phyloP scores from a whole-genome alignment of 2,888 invertebrate species.

The Agrypnus murinus region DNA sequence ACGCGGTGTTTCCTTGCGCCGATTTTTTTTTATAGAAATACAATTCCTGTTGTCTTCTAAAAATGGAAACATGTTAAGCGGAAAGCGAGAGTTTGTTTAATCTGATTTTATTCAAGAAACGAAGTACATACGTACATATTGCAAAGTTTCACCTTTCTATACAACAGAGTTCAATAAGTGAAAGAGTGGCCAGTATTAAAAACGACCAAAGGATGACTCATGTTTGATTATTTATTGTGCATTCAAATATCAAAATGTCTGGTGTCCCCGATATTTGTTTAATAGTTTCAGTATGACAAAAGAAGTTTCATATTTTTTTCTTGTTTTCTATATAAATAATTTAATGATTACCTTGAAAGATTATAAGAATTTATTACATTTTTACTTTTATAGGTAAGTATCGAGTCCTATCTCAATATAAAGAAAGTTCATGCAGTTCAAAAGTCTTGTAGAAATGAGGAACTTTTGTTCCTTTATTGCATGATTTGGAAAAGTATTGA shows the following conservation, averaged over 20 bases:
- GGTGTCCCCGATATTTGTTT: constrained; percentile 15
- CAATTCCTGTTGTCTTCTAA: too few species aligned
- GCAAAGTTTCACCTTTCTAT: constrained; percentile 28
- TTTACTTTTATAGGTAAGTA: neutral
- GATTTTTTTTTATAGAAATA: too few species aligned
- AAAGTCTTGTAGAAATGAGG: too few species aligned
- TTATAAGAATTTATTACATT: neutral
- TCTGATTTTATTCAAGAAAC: constrained; percentile 21
- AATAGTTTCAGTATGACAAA: neutral
- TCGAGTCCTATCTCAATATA: neutral
- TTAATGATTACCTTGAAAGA: neutral
- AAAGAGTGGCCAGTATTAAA: constrained; percentile 11
- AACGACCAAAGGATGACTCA: constrained; percentile 13
- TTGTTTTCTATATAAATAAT: neutral
- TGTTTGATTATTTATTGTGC: constrained; percentile 18
- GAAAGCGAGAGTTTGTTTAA: constrained; percentile 9
- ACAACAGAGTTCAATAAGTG: constrained; percentile 10
- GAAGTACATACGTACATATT: too few species aligned
- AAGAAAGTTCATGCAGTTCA: neutral
- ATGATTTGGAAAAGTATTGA: too few species aligned
- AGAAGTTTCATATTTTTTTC: neutral
- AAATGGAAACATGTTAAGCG: neutral
- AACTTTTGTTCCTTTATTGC: too few species aligned
- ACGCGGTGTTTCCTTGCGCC: too few species aligned
- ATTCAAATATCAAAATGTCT: constrained; percentile 18